Base-by-base conservation (phyloP, 2,113 vertebrate species). In the Microtus oregoni region DNA sequence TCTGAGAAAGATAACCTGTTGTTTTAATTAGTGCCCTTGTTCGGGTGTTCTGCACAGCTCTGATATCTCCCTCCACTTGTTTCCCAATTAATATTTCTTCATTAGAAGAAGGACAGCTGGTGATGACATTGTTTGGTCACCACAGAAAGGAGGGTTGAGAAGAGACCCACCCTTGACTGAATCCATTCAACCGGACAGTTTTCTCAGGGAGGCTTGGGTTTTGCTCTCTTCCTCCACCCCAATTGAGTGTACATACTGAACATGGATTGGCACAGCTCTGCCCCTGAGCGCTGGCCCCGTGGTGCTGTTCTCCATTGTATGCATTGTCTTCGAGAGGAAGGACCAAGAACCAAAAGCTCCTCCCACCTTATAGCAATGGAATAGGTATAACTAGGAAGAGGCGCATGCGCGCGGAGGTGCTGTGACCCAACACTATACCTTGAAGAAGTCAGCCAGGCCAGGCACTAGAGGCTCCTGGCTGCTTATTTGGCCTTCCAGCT, bases 361-460 rank as follows among this genome's bases (percentile, higher is more conserved):
- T 55, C 98, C 96, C 98, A 98, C 97, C 96, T 19, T 30, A 22
- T 50, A 98, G 96, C 97, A 98, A 98, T 97, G 98, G 97, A 98
- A 98, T 96, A 96, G 94, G 92, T 92, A 88, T 87, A 89, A 95
- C 89, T 95, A 97, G 76, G 24, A 91, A 98, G 91, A 98, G 85
- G 17, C 55, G 61, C 79, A 11, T 65, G 65, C 76, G 61, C 86
- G 97, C 97, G 86, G 98, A 98, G 92, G 97, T 97, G 97, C 97
- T 96, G 72, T 4, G 94, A 93, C 94, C 52, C 91, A 96, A 90
- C 95, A 87, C 76, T 89, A 88, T 47, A 94, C 94, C 87, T 95
- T 78, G 85, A 77, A 8, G 82, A 96, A 98, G 96, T 98, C 96
- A 97, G 97, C 81, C 52, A 93, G 79, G 83, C 73, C 79, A 90